These are phyloP conservation scores for Drosophila equinoxialis DNA, from an alignment of 1,140 invertebrate species.

Conservation along the genomic window DNA sequence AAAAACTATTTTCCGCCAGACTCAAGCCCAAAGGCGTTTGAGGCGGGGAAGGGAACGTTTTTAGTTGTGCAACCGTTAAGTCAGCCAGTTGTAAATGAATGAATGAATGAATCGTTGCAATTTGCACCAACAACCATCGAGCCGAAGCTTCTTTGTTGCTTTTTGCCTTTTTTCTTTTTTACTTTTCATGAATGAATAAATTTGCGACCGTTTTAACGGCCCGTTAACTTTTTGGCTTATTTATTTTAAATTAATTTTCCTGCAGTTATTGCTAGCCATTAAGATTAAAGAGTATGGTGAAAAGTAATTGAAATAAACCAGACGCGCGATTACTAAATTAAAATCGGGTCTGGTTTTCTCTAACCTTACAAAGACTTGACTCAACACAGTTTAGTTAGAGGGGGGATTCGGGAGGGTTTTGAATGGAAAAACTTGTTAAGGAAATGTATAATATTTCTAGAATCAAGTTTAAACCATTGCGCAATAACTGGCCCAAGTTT, in stretches of 20 bases:
- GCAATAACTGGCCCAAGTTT: constrained; percentile 53
- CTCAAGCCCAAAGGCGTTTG: neutral
- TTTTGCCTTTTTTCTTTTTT: neutral
- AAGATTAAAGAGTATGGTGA: constrained; percentile 38
- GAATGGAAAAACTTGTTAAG: constrained; percentile 40
- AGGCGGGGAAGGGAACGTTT: too few relatives aligned
- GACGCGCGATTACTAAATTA: constrained; percentile 13
- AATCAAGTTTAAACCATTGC: constrained; percentile 61
- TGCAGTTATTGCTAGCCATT: constrained; percentile 46
- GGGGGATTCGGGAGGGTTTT: constrained; percentile 8
- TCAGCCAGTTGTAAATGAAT: constrained; percentile 65
- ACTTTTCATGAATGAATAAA: constrained; percentile 73
- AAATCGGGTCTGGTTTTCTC: constrained; percentile 35
- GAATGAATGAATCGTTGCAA: constrained; percentile 76
- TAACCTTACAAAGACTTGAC: constrained; percentile 36
- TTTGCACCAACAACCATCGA: constrained; percentile 54
- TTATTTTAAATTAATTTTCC: constrained; percentile 63
- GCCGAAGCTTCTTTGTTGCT: constrained; percentile 24
- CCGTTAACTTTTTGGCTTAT: constrained; percentile 45
- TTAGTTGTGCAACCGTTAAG: constrained; percentile 54
- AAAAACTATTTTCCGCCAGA: constrained; percentile 47
- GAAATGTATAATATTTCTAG: constrained; percentile 49
- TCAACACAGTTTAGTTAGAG: constrained; percentile 15
- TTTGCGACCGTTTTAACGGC: constrained; percentile 64
- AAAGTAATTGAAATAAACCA: constrained; percentile 40